Evolutionary conservation across 2,113 vertebrate genomes (phyloP), one percentile per base, ranked within the genome.

Genomic region (Elachura formosa): DNA sequence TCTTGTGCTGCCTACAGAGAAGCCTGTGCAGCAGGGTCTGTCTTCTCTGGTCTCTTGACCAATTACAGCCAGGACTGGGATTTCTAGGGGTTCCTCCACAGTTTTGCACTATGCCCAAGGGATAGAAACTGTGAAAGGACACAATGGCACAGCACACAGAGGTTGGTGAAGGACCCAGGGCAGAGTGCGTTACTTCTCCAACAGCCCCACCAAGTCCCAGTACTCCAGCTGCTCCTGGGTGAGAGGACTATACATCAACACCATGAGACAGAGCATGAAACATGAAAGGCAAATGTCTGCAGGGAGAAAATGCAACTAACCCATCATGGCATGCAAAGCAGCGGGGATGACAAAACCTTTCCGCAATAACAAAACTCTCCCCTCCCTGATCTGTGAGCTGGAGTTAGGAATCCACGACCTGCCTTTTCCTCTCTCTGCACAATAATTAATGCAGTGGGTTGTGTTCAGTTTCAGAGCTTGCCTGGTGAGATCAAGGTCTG

Each of bases 221-320:
- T 33, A 31, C 34, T 88, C 49, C 29, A 5, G 1, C 24, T 43
- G 28, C 34, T 90, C 48, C 49, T 22, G 11, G 19, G 62, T 61
- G 25, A 51, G 17, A 66, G 43, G 17, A 62, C 15, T 43, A 75
- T 67, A 56, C 2, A 3, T 10, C 56, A 74, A 5, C 0, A 5
- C 33, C 4, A 3, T 0, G 0, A 61, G 23, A 61, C 33, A 86
- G 61, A 77, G 28, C 24, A 49, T 0, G 0, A 55, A 81, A 75
- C 3, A 4, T 48, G 49, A 75, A 62, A 68, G 49, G 45, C 41
- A 87, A 85, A 87, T 2, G 36, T 72, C 62, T 82, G 74, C 36
- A 78, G 71, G 25, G 92, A 69, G 63, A 52, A 68, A 73, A 77
- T 4, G 38, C 1, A 10, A 77, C 89, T 71, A 64, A 71, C n/a